Percentiles rank a stretch among this genome's conserved stretches.
phyloP scores from a whole-genome alignment of 2,113 vertebrate genomes.

The Rhinoderma darwinii region DNA sequence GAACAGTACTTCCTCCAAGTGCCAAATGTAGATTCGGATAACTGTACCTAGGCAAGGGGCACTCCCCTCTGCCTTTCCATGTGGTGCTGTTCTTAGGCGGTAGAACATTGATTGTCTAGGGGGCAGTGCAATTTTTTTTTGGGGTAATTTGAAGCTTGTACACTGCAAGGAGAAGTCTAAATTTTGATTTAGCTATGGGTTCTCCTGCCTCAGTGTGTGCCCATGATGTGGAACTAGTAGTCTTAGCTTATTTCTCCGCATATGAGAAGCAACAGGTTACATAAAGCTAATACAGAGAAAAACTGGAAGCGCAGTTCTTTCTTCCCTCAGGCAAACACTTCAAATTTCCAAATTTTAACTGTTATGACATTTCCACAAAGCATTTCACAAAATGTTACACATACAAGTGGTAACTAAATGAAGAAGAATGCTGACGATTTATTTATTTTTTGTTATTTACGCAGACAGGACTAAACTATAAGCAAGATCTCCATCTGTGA shows the following conservation, averaged over 20 bases:
- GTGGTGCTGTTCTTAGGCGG: neutral
- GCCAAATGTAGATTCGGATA: too few relatives aligned
- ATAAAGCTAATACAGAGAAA: neutral
- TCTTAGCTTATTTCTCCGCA: neutral
- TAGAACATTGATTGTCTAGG: neutral
- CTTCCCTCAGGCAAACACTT: neutral
- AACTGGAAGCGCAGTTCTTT: too few relatives aligned
- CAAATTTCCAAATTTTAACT: neutral
- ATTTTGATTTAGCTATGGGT: too few relatives aligned
- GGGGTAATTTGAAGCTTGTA: too few relatives aligned
- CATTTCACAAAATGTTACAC: neutral
- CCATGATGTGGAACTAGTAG: neutral
- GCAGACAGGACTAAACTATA: neutral
- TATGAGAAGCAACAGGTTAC: neutral
- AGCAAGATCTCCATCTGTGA: conserved; percentile 24
- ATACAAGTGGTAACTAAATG: neutral
- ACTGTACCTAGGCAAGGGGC: too few relatives aligned
- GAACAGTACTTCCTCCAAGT: too few relatives aligned
- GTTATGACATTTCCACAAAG: conserved; percentile 10
- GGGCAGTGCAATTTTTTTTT: too few relatives aligned
- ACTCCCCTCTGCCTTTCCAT: neutral
- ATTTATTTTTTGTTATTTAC: neutral
- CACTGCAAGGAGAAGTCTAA: too few relatives aligned
- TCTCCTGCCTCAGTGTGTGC: too few relatives aligned
- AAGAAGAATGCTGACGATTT: neutral